These are phyloP conservation scores for Acropora yongei DNA, from an alignment of 64 coral and sea anemone genomes.

Conservation along the genomic window DNA sequence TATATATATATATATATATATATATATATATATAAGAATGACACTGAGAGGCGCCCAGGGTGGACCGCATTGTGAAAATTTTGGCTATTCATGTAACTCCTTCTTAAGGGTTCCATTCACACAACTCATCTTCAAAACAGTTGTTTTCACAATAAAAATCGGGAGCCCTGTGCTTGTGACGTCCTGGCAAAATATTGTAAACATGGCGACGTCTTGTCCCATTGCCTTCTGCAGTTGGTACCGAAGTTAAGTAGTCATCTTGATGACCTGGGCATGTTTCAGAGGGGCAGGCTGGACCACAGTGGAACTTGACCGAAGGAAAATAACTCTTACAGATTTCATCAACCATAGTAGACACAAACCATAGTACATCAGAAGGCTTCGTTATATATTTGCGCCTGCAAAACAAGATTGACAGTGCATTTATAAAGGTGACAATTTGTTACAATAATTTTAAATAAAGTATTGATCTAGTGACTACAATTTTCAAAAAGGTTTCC, in stretches of 20 bases:
- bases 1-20: too few relatives aligned
- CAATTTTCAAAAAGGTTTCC: too few relatives aligned
- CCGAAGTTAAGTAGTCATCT: background rate
- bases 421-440: background rate
- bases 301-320: conserved; percentile 58
- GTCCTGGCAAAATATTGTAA: conserved; percentile 54
- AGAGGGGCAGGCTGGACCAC: conserved; percentile 71
- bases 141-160: conserved; percentile 5
- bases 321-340: conserved; percentile 54
- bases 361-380: conserved; percentile 53
- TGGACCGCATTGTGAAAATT: too few relatives aligned
- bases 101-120: conserved; percentile 22
- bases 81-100: background rate
- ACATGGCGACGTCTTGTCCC: conserved; percentile 35
- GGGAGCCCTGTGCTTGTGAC: conserved; percentile 1
- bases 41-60: too few relatives aligned
- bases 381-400: background rate
- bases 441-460: too few relatives aligned
- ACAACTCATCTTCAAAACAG: conserved; percentile 15
- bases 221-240: background rate
- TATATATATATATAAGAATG: too few relatives aligned
- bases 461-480: too few relatives aligned
- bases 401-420: background rate
- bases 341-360: conserved; percentile 63
- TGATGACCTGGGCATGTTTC: conserved; percentile 52